Base-by-base conservation (phyloP, 2,113 vertebrate genomes). In the Irena cyanogastra region DNA sequence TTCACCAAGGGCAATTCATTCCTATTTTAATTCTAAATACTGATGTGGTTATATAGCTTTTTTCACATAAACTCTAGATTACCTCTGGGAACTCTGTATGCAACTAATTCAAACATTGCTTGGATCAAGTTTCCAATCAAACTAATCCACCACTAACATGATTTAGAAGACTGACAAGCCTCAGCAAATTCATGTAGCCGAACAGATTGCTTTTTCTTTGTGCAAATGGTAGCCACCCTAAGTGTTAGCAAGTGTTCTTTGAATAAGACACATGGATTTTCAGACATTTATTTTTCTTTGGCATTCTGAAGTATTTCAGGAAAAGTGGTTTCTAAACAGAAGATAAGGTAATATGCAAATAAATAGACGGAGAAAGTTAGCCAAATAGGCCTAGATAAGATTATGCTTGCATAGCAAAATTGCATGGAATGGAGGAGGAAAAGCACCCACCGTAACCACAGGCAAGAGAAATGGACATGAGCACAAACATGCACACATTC, bases 11-110 rank as follows among this genome's bases (percentile, higher is more conserved):
- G 74, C 69, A 91, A 91, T 76, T 83, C 4, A 83, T 89, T 94
- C 74, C 74, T 82, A 71, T 50, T 76, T 95, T 91, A 76, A 53
- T 92, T 89, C 69, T 94, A 83, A 76, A 10, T 39, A 94, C 41
- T 71, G 42, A 92, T 83, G 41, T n/a, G 75, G 65, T 63, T 83
- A 94, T 63, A 86, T 53, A 83, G 57, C 57, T 66, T 74, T 88
- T 76, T 96, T 96, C 52, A 15, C 95, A 97, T 96, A 97, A 98
- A 96, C 92, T 84, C 78, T 72, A 95, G 81, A 95, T 60, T 87
- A 84, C 74, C 81, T 66, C 65, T 84, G 78, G 64, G 84, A 95
- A 65, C 65, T 87, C 79, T 63, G 86, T 82, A 83, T 71, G 89
- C 88, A 96, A 80, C 69, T 94, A 96, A 93, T 72, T 88, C 95